Conservation (phyloP, 2,888 invertebrate genomes). For the Pristionchus arcanus region DNA sequence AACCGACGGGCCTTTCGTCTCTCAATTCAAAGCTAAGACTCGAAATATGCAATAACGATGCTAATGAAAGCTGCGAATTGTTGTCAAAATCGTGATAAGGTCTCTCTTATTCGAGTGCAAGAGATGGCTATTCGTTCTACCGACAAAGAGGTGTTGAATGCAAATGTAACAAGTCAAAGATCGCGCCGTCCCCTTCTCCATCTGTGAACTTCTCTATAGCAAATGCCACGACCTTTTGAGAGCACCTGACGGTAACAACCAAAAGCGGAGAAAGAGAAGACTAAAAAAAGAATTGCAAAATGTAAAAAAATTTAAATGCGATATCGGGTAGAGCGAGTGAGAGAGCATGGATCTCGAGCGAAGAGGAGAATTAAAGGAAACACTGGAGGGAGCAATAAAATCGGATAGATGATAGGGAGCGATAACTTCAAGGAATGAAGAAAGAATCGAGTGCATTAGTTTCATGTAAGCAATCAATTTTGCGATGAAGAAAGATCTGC, state of each 20-base stretch:
- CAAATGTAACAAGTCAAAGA: not conserved
- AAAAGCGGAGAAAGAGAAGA: not conserved
- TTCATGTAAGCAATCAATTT: no score
- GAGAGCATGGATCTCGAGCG: no score
- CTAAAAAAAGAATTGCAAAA: not conserved
- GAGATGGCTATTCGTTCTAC: not conserved
- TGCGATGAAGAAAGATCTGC: no score
- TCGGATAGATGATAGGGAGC: no score
- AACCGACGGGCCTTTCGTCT: not conserved
- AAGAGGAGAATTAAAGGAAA: not conserved
- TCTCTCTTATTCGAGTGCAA: not conserved
- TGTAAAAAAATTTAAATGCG: no score
- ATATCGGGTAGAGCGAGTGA: no score
- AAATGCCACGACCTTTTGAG: not conserved
- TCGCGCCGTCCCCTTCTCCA: not conserved
- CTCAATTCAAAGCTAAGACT: not conserved
- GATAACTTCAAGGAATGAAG: no score
- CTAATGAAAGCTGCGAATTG: not conserved
- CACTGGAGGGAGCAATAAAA: no score
- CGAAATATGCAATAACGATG: not conserved
- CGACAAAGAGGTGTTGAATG: not conserved
- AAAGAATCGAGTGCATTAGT: no score
- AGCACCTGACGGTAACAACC: not conserved
- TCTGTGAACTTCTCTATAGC: not conserved
- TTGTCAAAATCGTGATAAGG: not conserved